These are phyloP conservation scores for Peromyscus leucopus DNA, from an alignment of 2,113 vertebrate genomes.

Conservation along the genomic window DNA sequence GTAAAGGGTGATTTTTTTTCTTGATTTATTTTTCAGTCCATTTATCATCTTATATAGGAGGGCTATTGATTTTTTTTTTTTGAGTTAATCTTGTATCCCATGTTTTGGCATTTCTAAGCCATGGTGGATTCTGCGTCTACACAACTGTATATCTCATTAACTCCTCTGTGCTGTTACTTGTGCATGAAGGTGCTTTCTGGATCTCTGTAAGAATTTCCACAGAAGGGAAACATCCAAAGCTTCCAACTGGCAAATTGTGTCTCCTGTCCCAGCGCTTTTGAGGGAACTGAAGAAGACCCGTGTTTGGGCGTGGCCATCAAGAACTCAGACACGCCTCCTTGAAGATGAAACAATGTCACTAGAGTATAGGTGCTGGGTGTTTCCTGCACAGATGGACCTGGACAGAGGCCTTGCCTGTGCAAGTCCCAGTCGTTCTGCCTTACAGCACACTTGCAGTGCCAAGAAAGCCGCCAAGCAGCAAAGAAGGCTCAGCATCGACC, in stretches of 20 bases:
- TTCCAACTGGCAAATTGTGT: neutral
- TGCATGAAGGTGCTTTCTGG: neutral
- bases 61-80: no score
- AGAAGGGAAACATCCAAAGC: neutral
- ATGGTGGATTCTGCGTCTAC: neutral
- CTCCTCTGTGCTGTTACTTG: neutral
- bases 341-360: neutral
- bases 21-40: no score
- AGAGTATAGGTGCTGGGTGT: neutral
- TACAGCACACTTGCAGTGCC: neutral
- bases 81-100: no score
- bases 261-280: neutral
- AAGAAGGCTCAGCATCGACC: neutral
- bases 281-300: neutral
- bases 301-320: neutral
- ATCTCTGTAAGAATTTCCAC: neutral
- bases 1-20: no score
- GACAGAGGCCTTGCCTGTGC: neutral
- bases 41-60: no score
- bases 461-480: neutral
- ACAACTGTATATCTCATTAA: neutral
- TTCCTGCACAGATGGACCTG: neutral
- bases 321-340: neutral
- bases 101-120: neutral
- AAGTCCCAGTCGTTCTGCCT: neutral